phyloP scores from a whole-genome alignment of 2,888 invertebrate genomes.

The Rhopalosiphum nymphaeae region DNA sequence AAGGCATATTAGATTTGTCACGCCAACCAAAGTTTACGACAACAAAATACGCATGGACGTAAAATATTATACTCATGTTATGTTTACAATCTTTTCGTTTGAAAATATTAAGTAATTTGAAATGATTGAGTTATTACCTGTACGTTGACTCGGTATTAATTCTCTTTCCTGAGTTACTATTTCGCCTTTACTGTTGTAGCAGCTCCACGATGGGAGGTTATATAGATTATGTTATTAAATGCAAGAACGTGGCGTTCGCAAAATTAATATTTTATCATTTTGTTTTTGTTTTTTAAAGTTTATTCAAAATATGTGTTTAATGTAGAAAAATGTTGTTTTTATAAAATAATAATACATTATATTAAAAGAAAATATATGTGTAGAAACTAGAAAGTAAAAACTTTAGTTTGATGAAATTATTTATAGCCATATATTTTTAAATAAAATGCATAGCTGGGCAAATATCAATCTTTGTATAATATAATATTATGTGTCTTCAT shows the following conservation, averaged over 20 bases:
- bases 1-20: constrained; percentile 38
- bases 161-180: neutral
- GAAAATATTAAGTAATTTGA: neutral
- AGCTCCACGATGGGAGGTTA: neutral
- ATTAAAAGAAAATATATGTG: neutral
- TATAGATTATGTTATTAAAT: neutral
- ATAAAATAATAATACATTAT: neutral
- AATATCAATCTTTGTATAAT: neutral
- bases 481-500: neutral
- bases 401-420: neutral
- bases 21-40: constrained; percentile 5
- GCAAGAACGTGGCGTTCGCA: neutral
- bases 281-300: neutral
- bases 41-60: neutral
- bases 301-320: neutral
- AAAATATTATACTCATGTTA: neutral
- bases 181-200: neutral
- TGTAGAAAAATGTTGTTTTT: neutral
- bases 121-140: constrained; percentile 9
- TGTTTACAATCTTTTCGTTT: neutral
- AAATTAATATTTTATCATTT: neutral
- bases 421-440: neutral
- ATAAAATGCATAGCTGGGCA: neutral
- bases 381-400: neutral
- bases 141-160: neutral